Conservation (phyloP, 2,113 vertebrate genomes). For the Trichechus manatus region DNA sequence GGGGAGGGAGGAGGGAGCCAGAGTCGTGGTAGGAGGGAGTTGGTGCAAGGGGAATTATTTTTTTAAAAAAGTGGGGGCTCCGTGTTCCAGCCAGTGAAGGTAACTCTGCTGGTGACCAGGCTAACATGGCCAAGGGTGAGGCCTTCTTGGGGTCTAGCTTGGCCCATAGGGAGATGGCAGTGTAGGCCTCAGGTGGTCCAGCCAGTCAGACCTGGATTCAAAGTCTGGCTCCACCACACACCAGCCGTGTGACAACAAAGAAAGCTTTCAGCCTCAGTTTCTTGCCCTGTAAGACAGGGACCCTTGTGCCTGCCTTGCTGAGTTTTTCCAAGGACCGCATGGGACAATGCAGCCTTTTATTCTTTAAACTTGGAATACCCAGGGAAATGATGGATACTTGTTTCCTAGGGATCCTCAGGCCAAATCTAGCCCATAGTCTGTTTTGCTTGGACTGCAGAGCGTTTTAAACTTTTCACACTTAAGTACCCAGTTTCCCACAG, state of each 20-base stretch:
- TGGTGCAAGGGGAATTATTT: not conserved
- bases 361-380: not conserved
- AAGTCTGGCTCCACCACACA: accelerated
- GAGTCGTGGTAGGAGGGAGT: not conserved
- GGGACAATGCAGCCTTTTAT: not conserved
- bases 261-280: not conserved
- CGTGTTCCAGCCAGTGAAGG: not conserved
- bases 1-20: not conserved
- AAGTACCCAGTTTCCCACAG: accelerated
- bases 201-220: too few species aligned
- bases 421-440: not conserved
- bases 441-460: not conserved
- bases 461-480: not conserved
- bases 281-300: not conserved
- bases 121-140: not conserved
- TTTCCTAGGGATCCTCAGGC: not conserved
- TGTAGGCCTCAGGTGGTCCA: not conserved
- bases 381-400: not conserved
- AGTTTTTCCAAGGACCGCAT: too few species aligned
- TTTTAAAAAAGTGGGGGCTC: not conserved
- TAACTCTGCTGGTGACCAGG: not conserved
- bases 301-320: accelerated
- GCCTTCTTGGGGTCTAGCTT: not conserved
- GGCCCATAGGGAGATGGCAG: not conserved
- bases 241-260: not conserved